Conservation (phyloP, 2,888 invertebrate genomes). For the Macaria liturata region DNA sequence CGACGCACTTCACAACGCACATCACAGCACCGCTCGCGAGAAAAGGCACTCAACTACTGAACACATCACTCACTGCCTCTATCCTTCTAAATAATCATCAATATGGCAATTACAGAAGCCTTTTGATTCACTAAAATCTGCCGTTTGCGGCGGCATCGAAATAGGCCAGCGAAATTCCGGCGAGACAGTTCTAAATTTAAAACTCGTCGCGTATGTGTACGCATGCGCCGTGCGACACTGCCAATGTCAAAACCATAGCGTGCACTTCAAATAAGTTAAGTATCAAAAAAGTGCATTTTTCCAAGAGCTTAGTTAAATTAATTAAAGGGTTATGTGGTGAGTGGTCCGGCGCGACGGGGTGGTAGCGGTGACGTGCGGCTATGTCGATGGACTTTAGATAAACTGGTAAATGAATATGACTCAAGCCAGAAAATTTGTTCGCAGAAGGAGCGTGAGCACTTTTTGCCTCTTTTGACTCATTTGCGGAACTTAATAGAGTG, state of each 20-base stretch:
- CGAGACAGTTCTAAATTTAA: constrained; percentile 75
- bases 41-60: constrained; percentile 10
- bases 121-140: constrained; percentile 54
- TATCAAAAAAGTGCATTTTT: constrained; percentile 25
- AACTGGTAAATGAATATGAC: constrained; percentile 31
- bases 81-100: constrained; percentile 37
- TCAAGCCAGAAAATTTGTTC: constrained; percentile 29
- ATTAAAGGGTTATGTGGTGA: constrained; percentile 34
- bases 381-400: constrained; percentile 36
- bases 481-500: too few species aligned
- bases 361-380: constrained; percentile 20
- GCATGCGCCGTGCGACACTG: constrained; percentile 64
- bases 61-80: constrained; percentile 42
- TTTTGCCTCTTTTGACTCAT: constrained; percentile 11
- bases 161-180: constrained; percentile 69
- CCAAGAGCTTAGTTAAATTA: constrained; percentile 17
- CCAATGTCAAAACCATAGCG: constrained; percentile 54
- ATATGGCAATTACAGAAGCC: constrained; percentile 40
- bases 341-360: constrained; percentile 17
- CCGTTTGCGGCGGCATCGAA: constrained; percentile 60
- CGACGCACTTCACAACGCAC: constrained; percentile 36
- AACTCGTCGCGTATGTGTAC: constrained; percentile 61
- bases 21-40: constrained; percentile 34
- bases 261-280: constrained; percentile 28
- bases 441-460: constrained; percentile 11